These are phyloP conservation scores for Aporophyla nigra DNA, from an alignment of 2,888 invertebrate species.

Conservation along the genomic window DNA sequence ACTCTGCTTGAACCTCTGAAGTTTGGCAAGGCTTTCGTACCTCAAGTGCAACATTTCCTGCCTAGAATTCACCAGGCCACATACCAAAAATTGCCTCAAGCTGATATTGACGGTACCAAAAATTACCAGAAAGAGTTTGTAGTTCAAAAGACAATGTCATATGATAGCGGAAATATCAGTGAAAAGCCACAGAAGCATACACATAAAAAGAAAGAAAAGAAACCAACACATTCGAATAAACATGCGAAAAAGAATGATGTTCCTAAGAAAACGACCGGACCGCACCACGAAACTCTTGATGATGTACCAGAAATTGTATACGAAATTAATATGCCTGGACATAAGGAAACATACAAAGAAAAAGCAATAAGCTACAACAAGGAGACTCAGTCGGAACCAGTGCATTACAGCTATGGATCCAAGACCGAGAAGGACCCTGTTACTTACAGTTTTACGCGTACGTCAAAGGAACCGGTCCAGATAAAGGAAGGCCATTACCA, in stretches of 20 bases:
- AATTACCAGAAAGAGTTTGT: constrained; percentile 79
- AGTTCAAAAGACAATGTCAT: constrained; percentile 79
- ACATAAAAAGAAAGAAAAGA: constrained; percentile 77
- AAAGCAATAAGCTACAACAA: constrained; percentile 84
- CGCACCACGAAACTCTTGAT: constrained; percentile 74
- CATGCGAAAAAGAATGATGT: constrained; percentile 73
- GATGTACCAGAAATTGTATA: constrained; percentile 82
- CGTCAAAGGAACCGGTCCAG: constrained; percentile 76
- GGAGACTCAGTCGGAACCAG: constrained; percentile 81
- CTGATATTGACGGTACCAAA: constrained; percentile 72
- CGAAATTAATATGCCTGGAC: constrained; percentile 84
- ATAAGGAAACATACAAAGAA: constrained; percentile 84
- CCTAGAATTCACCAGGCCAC: constrained; percentile 83
- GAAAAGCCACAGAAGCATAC: constrained; percentile 73
- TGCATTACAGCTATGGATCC: constrained; percentile 79
- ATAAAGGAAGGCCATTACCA: constrained; percentile 76
- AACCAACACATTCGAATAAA: constrained; percentile 70
- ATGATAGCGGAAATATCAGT: constrained; percentile 75
- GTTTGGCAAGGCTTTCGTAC: constrained; percentile 86
- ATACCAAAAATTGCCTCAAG: constrained; percentile 79
- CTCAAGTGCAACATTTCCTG: constrained; percentile 88
- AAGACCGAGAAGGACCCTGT: constrained; percentile 80
- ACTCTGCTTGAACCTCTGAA: constrained; percentile 86
- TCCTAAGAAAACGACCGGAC: constrained; percentile 74
- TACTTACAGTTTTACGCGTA: constrained; percentile 78